A percentile compares a stretch with the other conserved stretches of the same genome.
Evolutionary conservation across 2,797 vertebrate species (phyloP).

Genomic region (Eremophila alpestris): DNA sequence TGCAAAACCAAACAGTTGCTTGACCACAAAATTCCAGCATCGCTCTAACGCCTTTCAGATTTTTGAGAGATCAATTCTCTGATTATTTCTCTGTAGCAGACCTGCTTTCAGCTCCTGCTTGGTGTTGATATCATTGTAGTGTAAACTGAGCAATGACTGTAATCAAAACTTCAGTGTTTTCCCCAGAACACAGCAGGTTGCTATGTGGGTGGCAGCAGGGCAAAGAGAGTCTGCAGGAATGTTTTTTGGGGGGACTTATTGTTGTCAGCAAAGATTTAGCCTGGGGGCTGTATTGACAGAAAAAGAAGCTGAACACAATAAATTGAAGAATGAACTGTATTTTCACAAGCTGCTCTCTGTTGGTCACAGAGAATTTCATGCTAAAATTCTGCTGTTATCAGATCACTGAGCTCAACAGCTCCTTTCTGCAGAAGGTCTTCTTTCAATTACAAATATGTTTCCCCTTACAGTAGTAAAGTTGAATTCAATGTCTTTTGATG

Average conservation of each 20-base stretch:
- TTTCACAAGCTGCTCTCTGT: neutral
- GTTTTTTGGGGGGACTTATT: neutral
- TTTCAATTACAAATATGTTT: neutral
- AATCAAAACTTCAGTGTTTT: conserved; percentile 37
- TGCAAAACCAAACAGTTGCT: neutral
- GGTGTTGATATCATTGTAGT: neutral
- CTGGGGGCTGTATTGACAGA: neutral
- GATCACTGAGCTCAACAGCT: neutral
- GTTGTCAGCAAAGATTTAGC: conserved; percentile 1
- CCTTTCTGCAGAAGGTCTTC: neutral
- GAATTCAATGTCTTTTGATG: neutral
- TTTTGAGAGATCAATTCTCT: neutral
- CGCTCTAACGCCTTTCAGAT: neutral
- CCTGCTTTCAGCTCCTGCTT: neutral
- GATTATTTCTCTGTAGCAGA: neutral
- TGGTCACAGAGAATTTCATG: neutral
- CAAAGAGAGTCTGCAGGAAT: neutral
- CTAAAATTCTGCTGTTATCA: conserved; percentile 6
- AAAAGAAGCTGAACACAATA: neutral
- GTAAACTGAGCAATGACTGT: conserved; percentile 33
- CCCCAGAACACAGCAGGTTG: conserved; percentile 2
- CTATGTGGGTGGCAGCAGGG: neutral
- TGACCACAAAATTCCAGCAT: neutral
- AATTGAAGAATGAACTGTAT: neutral
- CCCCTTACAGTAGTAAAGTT: neutral